Conservation (phyloP, 2,113 vertebrate genomes). For the Crotalus tigris region DNA sequence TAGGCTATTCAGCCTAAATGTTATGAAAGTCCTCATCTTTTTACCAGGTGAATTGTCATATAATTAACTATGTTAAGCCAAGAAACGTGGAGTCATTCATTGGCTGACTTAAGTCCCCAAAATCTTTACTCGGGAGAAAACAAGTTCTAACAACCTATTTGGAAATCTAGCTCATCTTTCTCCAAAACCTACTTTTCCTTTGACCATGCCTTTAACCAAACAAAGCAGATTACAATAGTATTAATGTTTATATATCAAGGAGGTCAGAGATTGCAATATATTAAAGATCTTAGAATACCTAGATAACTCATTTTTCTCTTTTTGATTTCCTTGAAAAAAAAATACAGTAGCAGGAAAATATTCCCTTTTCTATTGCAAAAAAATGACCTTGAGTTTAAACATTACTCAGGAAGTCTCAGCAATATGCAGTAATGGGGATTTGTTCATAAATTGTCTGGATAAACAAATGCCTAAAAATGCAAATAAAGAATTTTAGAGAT, state of each 20-base stretch:
- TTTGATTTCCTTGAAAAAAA: background rate
- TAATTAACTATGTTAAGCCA: background rate
- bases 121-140: background rate
- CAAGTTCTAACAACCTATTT: background rate
- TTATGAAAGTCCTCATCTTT: background rate
- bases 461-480: background rate
- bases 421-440: background rate
- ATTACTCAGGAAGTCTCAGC: background rate
- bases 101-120: background rate
- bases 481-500: background rate
- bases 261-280: background rate
- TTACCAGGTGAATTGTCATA: background rate
- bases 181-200: background rate
- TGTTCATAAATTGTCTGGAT: background rate
- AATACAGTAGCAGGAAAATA: background rate
- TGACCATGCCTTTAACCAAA: background rate
- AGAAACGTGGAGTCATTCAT: background rate
- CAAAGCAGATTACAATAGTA: background rate
- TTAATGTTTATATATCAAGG: background rate
- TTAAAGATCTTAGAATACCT: background rate
- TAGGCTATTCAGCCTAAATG: background rate
- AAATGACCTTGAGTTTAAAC: background rate
- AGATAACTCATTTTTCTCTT: background rate
- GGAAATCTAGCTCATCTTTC: background rate
- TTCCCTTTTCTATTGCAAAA: background rate